phyloP scores from a whole-genome alignment of 2,797 vertebrate species.

The Neosalanx taihuensis region DNA sequence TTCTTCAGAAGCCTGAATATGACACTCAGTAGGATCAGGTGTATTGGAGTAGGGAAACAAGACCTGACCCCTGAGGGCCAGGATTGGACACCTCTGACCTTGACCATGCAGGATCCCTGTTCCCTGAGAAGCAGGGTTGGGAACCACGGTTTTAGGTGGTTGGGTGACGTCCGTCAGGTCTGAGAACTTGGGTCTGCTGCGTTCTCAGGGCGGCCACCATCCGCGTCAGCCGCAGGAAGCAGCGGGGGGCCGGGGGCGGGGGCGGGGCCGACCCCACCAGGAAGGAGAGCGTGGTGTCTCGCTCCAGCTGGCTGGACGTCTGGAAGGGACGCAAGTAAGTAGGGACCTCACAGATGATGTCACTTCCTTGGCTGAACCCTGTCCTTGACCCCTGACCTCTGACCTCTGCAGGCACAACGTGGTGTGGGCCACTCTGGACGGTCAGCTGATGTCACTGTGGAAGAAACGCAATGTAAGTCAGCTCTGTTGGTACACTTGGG shows the following conservation, averaged over 20 bases:
- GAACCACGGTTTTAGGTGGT: no score
- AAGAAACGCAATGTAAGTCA: constrained; percentile 74
- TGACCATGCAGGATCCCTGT: no score
- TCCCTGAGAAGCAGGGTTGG: no score
- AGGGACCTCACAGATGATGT: no score
- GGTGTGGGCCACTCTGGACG: constrained; percentile 71
- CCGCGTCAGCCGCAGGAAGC: constrained; percentile 73
- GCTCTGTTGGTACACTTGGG: background rate
- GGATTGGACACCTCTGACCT: no score
- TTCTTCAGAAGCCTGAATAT: no score
- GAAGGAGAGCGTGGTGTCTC: constrained; percentile 51
- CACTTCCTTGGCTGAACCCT: no score
- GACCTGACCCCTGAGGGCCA: no score
- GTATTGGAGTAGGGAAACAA: no score
- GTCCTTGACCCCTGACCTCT: no score
- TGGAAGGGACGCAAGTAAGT: constrained; percentile 77
- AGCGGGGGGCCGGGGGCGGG: background rate
- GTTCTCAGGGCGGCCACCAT: constrained; percentile 69
- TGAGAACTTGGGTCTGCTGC: background rate
- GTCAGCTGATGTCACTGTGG: constrained; percentile 73
- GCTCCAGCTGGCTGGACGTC: constrained; percentile 72
- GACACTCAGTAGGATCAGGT: no score
- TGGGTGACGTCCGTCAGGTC: background rate
- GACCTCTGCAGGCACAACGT: constrained; percentile 64
- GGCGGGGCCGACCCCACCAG: background rate